Evolutionary conservation across 1,140 invertebrate genomes (phyloP), one percentile per base, ranked within the genome.

Genomic region (Bicyclus anynana): DNA sequence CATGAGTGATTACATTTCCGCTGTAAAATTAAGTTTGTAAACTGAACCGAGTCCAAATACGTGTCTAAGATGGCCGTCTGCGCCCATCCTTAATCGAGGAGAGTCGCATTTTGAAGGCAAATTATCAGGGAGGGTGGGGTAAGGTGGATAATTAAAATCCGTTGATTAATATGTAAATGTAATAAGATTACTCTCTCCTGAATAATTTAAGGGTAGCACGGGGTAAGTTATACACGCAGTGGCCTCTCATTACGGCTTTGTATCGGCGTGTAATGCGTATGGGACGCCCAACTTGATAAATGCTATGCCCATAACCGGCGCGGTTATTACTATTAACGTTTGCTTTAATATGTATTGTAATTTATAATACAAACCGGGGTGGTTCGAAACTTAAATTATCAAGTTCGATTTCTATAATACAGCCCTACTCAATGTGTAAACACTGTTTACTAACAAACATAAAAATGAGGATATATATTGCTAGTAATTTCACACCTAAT

Each of bases 151-250:
- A 96, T 96, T 96, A 96, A 95, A 96, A 96, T 96, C 94, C 94
- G 94, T 96, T 96, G 95, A 96, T 96, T 96, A 96, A 96, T 96
- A 96, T 96, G 95, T 96, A 96, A 96, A 96, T 95, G 95, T 96
- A 95, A 96, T 96, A 95, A 96, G 95, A 96, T 96, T 95, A 96
- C 94, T 87, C 82, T 83, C 82, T 84, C 82, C 69, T 87, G 85
- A 85, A 88, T 88, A 88, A 86, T 85, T 86, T 85, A 86, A 76
- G 68, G 70, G 74, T 70, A 65, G 69, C 57, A 66, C 29, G 65
- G 59, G 68, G 80, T 80, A 79, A 83, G 80, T 80, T 78, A 78
- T 78, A 78, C 74, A 72, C 57, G 65, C 69, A 64, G 64, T 72
- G 80, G 83, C 74, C 83, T 75, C 83, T 85, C 78, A 80, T 84